Percentiles rank a stretch among this genome's conserved stretches.
Conservation (phyloP, 2,113 vertebrate genomes). For the Tyrannus savana region DNA sequence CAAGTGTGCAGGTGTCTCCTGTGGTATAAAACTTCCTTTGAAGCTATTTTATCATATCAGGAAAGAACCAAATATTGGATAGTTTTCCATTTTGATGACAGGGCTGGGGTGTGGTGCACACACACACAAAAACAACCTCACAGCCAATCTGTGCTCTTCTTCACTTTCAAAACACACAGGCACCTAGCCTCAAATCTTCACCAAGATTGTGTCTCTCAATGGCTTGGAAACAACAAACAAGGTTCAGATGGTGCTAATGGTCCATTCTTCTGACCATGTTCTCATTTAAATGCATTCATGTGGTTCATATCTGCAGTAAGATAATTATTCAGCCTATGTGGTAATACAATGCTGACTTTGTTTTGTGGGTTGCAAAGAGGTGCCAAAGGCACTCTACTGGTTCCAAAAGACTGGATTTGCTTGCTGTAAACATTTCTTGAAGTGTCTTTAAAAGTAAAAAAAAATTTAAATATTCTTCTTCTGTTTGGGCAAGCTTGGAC, state of each 20-base stretch:
- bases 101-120: neutral
- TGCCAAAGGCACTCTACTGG: conserved; percentile 2
- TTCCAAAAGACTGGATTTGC: neutral
- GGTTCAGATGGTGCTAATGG: conserved; percentile 44
- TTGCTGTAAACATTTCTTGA: conserved; percentile 21
- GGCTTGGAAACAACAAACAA: conserved; percentile 18
- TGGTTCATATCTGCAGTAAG: conserved; percentile 6
- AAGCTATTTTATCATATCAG: neutral
- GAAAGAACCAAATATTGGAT: neutral
- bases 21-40: neutral
- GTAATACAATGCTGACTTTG: conserved; percentile 41
- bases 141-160: neutral
- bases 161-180: neutral
- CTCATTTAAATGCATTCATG: conserved; percentile 36
- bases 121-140: neutral
- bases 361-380: conserved; percentile 15
- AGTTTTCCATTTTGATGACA: neutral
- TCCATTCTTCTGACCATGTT: conserved; percentile 22
- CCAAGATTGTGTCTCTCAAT: neutral
- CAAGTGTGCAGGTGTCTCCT: neutral
- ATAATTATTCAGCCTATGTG: conserved; percentile 36
- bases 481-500: neutral
- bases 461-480: neutral
- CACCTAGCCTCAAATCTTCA: neutral
- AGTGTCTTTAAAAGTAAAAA: neutral